Base-by-base conservation (phyloP, 2,113 vertebrate genomes). In the Nematolebias whitei region DNA sequence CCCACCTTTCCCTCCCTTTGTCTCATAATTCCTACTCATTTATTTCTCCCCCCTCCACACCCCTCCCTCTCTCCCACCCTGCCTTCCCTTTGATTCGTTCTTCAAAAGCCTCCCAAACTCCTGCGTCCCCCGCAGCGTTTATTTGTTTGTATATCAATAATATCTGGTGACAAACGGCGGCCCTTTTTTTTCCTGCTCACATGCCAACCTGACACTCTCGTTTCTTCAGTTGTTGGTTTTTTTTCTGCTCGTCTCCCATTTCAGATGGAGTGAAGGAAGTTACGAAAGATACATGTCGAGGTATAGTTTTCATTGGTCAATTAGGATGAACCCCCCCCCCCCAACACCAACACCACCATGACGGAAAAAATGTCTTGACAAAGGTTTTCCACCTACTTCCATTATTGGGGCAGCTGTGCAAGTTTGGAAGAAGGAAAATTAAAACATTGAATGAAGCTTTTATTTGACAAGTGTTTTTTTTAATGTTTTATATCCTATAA, bases 61-160 rank as follows among this genome's bases (percentile, higher is more conserved):
- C 26, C 47, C n/a, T 16, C 47, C 24, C 10, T 9, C 35, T 1
- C 10, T 15, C 47, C 9, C 29, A 19, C n/a, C 26, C 2, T 29
- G 15, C 0, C 32, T 57, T 26, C 16, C 15, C 75, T 79, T 76
- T 79, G 68, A 74, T 82, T 69, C 41, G 29, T 50, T 20, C 73
- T 76, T 73, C 71, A 69, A 72, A 80, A 68, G 74, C 66, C 52
- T 68, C 65, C 67, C 71, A 56, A 76, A 76, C 71, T 85, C 71
- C 59, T 12, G 55, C 62, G 41, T 74, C 65, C 61, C 80, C 80
- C n/a, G 74, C 74, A 4, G 80, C 20, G 80, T 80, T 64, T 76
- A 10, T 83, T 86, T 86, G 78, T 83, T 80, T 78, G 80, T 68
- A 80, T 68, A 86, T 86, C 77, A 86, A 83, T 83, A 83, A 78